These are phyloP conservation scores for Nomada ruficornis DNA, from an alignment of 2,888 invertebrate genomes.

Conservation along the genomic window DNA sequence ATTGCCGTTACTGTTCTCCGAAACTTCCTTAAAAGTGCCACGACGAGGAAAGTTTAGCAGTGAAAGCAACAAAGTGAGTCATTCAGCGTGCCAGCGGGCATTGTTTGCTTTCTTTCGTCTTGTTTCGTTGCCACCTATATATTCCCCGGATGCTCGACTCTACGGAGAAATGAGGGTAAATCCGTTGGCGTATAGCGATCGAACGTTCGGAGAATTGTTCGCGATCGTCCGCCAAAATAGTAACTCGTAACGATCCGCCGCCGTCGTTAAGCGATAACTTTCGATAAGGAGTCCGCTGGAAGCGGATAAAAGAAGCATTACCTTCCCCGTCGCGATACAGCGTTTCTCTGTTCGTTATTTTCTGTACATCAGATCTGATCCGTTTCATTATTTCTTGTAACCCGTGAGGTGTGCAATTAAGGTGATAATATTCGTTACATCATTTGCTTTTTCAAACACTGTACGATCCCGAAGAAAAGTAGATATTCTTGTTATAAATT, in stretches of 20 bases:
- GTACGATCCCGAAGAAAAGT: no score
- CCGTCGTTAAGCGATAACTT: conserved; percentile 23
- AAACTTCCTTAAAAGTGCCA: conserved; percentile 59
- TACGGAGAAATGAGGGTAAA: conserved; percentile 2
- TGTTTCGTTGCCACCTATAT: conserved; percentile 55
- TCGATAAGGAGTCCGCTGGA: conserved; percentile 1
- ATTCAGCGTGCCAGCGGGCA: conserved; percentile 59
- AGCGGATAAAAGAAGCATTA: no score
- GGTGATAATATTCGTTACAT: no score
- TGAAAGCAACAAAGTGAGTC: conserved; percentile 65
- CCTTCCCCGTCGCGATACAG: no score
- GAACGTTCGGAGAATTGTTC: conserved; percentile 21
- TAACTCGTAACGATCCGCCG: conserved; percentile 16
- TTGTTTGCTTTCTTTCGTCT: conserved; percentile 63
- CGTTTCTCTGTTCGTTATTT: no score
- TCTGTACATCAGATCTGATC: no score
- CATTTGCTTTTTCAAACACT: no score
- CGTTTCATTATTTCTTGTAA: no score
- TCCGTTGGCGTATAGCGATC: not conserved
- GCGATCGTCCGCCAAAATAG: conserved; percentile 14
- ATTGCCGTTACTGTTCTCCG: conserved; percentile 57
- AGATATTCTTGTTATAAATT: no score
- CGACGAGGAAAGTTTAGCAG: conserved; percentile 62
- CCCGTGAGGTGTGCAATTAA: no score
- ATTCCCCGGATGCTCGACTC: conserved; percentile 21